Evolutionary conservation across 2,797 vertebrate species (phyloP), one percentile per base, ranked within the genome.

Genomic region (Channa striata): DNA sequence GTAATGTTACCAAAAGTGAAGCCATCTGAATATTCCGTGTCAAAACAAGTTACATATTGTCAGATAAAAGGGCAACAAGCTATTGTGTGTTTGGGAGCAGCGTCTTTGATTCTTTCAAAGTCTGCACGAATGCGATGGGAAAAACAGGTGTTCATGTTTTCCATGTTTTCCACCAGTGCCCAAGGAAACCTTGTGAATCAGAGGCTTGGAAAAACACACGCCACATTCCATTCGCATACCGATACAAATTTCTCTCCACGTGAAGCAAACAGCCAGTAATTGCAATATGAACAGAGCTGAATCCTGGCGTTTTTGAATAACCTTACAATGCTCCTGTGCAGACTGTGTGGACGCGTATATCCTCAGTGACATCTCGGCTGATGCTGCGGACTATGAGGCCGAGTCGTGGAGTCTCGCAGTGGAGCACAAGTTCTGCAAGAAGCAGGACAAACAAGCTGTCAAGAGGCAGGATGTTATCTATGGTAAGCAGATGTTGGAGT

Each of bases 391-490:
- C 36, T 96, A 96, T 71, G 96, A 97, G 80, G 96, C 95, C 0
- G 97, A 99, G 84, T 98, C 97, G 0, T 99, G 98, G 98, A 99
- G 96, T 81, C 91, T 96, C 39, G 80, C 92, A 0, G 97, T 99
- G 42, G 97, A 98, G 56, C 93, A 95, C 16, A 62, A 88, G 2
- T 99, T 98, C 89, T 96, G 95, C 53, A 95, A 92, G 81, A 94
- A 83, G 85, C 97, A 96, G 83, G 96, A 96, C 75, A 99, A 97
- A 66, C 92, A 92, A 58, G 95, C 94, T 2, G 84, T 97, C 77
- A 97, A 97, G 89, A 94, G 97, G 68, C 98, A 99, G 88, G 97
- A 99, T 73, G 97, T 99, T 2, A 98, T 99, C 90, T 99, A 97
- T 17, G 98, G 98, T 99, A 42, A 82, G 79, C 73, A 68, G 59